Conservation (phyloP, 1,140 invertebrate species). For the Campodea augens region DNA sequence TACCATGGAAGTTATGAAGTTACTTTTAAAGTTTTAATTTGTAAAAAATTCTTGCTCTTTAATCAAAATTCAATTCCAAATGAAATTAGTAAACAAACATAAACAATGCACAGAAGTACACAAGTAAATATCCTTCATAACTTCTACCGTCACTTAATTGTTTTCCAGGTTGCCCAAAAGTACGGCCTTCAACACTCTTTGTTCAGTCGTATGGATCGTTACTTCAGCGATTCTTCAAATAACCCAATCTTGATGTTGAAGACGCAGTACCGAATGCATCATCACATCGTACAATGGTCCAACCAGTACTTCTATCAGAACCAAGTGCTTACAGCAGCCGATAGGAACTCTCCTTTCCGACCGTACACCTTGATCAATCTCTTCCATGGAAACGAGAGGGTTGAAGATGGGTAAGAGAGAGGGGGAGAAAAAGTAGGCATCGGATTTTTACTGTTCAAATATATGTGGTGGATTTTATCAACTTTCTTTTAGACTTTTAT, state of each 20-base stretch:
- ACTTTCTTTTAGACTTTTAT: too few species aligned
- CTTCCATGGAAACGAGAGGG: not conserved
- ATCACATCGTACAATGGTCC: not conserved
- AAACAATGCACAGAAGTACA: too few species aligned
- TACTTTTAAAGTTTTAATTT: too few species aligned
- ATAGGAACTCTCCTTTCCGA: not conserved
- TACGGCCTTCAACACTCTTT: not conserved
- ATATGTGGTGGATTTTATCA: too few species aligned
- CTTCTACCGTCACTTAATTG: too few species aligned
- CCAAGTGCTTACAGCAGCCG: not conserved
- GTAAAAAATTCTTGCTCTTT: too few species aligned
- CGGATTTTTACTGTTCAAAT: too few species aligned
- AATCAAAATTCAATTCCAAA: too few species aligned
- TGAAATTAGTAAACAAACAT: too few species aligned
- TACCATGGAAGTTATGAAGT: too few species aligned
- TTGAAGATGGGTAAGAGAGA: not conserved
- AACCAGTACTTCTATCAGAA: not conserved
- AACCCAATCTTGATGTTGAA: not conserved
- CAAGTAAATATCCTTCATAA: too few species aligned
- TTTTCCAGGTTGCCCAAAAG: not conserved
- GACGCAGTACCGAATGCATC: not conserved
- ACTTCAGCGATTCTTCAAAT: not conserved
- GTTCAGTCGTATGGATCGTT: not conserved
- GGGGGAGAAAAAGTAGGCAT: too few species aligned
- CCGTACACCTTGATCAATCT: not conserved